phyloP scores from a whole-genome alignment of 2,888 invertebrate genomes.

The Metalampra italica region DNA sequence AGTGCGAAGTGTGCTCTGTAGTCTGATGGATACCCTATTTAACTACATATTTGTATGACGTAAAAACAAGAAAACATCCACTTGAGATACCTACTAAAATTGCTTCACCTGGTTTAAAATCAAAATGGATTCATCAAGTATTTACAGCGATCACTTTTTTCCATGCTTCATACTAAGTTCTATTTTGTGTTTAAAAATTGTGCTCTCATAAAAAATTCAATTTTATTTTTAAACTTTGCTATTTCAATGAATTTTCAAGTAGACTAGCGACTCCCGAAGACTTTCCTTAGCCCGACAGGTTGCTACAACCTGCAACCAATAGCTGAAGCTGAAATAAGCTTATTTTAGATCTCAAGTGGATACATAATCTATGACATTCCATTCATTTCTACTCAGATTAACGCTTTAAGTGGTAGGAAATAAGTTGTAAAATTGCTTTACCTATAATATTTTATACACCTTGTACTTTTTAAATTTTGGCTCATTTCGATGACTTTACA shows the following conservation, averaged over 20 bases:
- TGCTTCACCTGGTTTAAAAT: no score
- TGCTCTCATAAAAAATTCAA: no score
- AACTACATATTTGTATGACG: background rate
- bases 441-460: conserved; percentile 9
- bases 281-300: no score
- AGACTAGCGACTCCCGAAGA: no score
- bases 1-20: conserved; percentile 13
- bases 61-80: background rate
- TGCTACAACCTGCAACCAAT: no score
- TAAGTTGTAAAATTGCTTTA: conserved; percentile 19
- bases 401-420: conserved; percentile 17
- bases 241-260: no score
- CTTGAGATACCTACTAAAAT: background rate
- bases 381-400: conserved; percentile 12
- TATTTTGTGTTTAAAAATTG: no score
- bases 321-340: no score
- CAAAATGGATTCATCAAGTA: no score
- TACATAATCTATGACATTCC: conserved; percentile 5
- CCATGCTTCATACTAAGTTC: no score
- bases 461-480: conserved; percentile 13
- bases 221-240: no score
- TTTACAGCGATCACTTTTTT: no score
- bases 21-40: background rate
- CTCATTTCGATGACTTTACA: conserved; percentile 31
- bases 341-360: background rate